Conservation (phyloP, 2,113 vertebrate genomes). For the Gobiocypris rarus region DNA sequence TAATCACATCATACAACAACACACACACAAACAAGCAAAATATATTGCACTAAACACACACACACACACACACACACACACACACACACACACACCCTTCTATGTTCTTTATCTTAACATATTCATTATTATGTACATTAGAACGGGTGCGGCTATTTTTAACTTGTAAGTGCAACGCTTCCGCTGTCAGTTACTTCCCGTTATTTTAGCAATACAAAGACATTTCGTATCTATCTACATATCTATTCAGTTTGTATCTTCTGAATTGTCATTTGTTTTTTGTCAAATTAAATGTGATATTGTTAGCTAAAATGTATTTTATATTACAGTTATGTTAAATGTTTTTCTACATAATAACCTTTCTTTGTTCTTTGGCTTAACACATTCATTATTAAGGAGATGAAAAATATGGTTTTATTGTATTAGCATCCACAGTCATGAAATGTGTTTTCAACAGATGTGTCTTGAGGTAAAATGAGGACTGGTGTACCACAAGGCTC, state of each 20-base stretch:
- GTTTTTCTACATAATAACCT: neutral
- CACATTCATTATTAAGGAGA: neutral
- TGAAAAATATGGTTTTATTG: neutral
- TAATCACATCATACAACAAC: constrained; percentile 16
- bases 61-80: constrained; percentile 27
- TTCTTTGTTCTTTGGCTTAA: neutral
- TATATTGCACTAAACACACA: neutral
- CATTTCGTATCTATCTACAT: neutral
- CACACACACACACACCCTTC: neutral
- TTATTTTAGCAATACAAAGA: neutral
- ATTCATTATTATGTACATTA: no score
- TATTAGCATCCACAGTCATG: no score
- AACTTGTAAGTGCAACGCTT: no score
- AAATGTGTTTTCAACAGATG: no score
- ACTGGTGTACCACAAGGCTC: neutral
- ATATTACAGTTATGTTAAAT: neutral
- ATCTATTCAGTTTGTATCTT: neutral
- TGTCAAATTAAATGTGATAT: neutral
- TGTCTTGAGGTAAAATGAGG: neutral
- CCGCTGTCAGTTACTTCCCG: no score
- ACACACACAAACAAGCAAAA: neutral
- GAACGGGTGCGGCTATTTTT: no score
- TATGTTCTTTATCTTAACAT: no score
- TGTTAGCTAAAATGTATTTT: neutral
- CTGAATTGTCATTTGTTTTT: neutral